These are phyloP conservation scores for Bombus impatiens DNA, from an alignment of 1,140 invertebrate genomes.

Conservation along the genomic window DNA sequence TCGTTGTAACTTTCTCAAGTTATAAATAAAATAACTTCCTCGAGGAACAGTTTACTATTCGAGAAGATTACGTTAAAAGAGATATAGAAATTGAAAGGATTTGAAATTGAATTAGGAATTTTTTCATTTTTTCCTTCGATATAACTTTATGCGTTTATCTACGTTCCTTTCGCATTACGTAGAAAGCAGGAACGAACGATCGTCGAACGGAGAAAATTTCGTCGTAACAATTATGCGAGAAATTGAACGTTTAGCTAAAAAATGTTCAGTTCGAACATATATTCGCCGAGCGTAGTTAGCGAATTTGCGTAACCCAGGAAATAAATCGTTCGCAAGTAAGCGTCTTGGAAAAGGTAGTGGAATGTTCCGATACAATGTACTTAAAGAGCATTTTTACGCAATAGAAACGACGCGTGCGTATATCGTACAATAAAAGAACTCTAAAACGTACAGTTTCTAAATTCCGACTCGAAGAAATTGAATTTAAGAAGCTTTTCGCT, in stretches of 20 bases:
- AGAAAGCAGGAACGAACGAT: neutral
- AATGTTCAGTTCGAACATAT: neutral
- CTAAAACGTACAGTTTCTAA: too few species aligned
- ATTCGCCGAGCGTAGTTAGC: neutral
- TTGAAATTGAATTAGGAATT: neutral
- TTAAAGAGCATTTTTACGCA: neutral
- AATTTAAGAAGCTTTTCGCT: neutral
- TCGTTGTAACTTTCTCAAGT: neutral
- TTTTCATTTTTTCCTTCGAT: neutral
- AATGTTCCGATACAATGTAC: neutral
- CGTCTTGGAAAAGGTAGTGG: neutral
- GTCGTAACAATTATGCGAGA: neutral
- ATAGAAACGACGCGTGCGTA: neutral
- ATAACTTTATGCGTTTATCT: neutral
- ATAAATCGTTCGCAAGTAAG: neutral
- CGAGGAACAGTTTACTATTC: neutral
- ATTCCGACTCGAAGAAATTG: too few species aligned
- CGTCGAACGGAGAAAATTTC: neutral
- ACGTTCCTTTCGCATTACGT: neutral
- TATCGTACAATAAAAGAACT: too few species aligned
- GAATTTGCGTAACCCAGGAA: slow-evolving; percentile 35
- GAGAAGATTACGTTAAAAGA: neutral
- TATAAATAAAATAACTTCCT: too few species aligned
- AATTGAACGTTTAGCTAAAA: slow-evolving; percentile 1
- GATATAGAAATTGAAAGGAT: neutral